Percentiles rank a stretch among this genome's conserved stretches.
Evolutionary conservation across 2,888 invertebrate species (phyloP).

Genomic region (Villa cingulata): DNA sequence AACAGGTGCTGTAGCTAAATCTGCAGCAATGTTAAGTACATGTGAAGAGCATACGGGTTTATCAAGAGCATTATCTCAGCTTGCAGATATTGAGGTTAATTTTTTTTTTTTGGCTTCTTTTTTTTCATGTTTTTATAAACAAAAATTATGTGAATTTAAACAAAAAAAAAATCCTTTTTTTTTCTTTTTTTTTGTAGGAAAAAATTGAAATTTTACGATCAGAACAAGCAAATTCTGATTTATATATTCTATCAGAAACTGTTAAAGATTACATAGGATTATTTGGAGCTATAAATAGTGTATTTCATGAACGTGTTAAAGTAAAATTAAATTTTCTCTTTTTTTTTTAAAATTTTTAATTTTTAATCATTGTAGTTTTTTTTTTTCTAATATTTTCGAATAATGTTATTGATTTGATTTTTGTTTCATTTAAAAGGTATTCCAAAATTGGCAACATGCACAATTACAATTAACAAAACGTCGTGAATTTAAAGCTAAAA

Average conservation of each 20-base stretch:
- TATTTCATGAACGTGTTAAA: slow-evolving; percentile 59
- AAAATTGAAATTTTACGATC: slow-evolving; percentile 75
- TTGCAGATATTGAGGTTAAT: slow-evolving; percentile 74
- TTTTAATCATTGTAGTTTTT: too few relatives aligned
- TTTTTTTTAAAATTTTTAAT: not conserved
- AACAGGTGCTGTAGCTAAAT: slow-evolving; percentile 74
- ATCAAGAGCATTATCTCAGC: slow-evolving; percentile 75
- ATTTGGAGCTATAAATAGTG: slow-evolving; percentile 79
- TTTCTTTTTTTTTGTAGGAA: slow-evolving; percentile 26
- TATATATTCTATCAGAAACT: slow-evolving; percentile 84
- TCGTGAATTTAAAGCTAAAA: slow-evolving; percentile 83
- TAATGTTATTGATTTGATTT: too few relatives aligned
- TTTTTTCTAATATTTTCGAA: too few relatives aligned
- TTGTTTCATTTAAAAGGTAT: slow-evolving; percentile 54
- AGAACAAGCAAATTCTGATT: slow-evolving; percentile 91
- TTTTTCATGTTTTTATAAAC: not conserved
- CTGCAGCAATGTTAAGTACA: slow-evolving; percentile 77
- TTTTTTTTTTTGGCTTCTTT: not conserved
- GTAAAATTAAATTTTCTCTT: slow-evolving; percentile 24
- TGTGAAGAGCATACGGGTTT: slow-evolving; percentile 87
- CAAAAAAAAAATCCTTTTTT: too few relatives aligned
- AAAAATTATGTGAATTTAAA: not conserved
- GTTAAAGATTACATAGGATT: slow-evolving; percentile 88
- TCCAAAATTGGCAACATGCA: slow-evolving; percentile 96
- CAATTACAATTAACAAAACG: slow-evolving; percentile 88